phyloP scores from a whole-genome alignment of 2,797 vertebrate genomes.

The Natrix natrix region DNA sequence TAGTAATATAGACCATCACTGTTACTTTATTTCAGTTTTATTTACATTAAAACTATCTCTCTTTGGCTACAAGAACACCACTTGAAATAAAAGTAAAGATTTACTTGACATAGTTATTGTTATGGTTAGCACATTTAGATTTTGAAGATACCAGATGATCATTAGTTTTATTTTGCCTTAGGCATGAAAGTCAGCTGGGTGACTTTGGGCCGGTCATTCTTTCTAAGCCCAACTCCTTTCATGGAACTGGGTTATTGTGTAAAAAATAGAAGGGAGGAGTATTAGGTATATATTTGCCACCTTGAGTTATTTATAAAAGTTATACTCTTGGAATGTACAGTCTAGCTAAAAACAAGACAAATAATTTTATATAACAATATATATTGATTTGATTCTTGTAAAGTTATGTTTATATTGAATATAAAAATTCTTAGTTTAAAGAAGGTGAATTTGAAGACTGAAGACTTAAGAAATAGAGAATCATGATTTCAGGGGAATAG shows the following conservation, averaged over 20 bases:
- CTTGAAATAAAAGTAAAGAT: slow-evolving; percentile 11
- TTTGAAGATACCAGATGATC: neutral
- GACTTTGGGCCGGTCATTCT: neutral
- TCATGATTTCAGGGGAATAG: neutral
- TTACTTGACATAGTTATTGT: neutral
- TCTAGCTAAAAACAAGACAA: neutral
- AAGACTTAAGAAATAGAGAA: neutral
- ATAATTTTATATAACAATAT: neutral
- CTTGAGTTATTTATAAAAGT: too few species aligned
- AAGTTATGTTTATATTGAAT: neutral
- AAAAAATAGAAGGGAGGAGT: neutral
- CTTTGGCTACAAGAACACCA: neutral
- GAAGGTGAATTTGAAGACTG: neutral
- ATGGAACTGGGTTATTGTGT: neutral
- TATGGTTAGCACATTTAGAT: neutral
- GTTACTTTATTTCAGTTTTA: neutral
- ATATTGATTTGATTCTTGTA: neutral
- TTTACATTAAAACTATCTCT: neutral
- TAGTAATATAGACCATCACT: slow-evolving; percentile 51
- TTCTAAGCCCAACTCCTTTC: neutral
- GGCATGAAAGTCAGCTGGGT: neutral
- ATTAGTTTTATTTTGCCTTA: neutral
- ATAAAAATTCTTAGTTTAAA: neutral
- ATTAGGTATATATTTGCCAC: neutral
- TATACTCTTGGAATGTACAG: neutral